Percentiles rank a stretch among this genome's conserved stretches.
Evolutionary conservation across 2,113 vertebrate species (phyloP).

Genomic region (Chrysemys picta): DNA sequence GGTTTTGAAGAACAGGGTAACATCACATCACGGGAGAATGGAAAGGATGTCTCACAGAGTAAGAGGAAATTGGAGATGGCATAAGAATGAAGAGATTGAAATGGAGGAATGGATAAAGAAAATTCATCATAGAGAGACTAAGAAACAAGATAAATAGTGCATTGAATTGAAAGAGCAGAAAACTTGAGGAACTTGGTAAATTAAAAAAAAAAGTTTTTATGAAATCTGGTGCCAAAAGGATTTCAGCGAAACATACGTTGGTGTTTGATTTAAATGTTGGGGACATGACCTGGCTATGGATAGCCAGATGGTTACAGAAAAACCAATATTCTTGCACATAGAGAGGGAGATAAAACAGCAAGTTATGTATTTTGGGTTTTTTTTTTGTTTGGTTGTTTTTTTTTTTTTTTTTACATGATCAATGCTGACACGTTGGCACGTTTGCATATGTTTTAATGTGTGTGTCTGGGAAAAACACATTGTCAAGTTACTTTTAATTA

Average conservation of each 20-base stretch:
- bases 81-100: background rate
- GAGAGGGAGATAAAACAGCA: background rate
- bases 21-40: background rate
- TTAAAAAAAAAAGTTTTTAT: background rate
- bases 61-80: background rate
- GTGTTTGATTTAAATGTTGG: conserved; percentile 23
- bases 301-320: background rate
- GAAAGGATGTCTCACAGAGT: accelerated
- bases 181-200: background rate
- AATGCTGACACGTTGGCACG: background rate
- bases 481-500: background rate
- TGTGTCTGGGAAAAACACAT: background rate
- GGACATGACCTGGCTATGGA: background rate
- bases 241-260: background rate
- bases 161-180: background rate
- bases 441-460: background rate
- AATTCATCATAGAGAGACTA: background rate
- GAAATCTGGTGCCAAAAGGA: background rate
- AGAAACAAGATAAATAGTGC: conserved; percentile 2
- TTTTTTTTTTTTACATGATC: background rate
- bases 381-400: background rate
- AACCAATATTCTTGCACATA: background rate
- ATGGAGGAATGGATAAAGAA: background rate
- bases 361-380: background rate
- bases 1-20: too few relatives aligned